Evolutionary conservation across 2,888 invertebrate genomes (phyloP), one percentile per base, ranked within the genome.

Genomic region (Rhorus exstirpatorius): DNA sequence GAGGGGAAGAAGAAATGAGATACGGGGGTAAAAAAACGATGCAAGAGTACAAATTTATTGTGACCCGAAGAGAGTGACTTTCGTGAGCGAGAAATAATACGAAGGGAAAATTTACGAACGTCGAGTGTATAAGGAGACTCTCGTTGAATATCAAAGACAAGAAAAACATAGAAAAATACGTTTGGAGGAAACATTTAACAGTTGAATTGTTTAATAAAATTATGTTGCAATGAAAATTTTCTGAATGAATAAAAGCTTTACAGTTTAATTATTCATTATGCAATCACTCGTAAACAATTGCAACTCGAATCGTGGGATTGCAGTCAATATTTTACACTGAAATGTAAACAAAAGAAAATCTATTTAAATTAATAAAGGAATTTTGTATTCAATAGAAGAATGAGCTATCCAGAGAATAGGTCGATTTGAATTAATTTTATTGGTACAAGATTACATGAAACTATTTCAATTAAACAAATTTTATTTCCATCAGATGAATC

Each of bases 41-140:
- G 31, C 35, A 17, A 41, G 55, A 58, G 65, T 51, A 72, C 41
- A 79, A 72, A 72, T 55, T 78, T 78, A 67, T 70, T 63, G 31
- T 41, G 60, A 60, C 38, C 60, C 19, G 38, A 17, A 41, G 14
- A 60, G 41, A 60, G 38, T 41, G 41, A 60, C 38, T 38, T 2
- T n/a, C 10, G 14, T 26, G 61, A 44, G 65, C 63, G 51, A 63
- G 49, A 44, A 63, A 44, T 63, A 24, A 58, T 53, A 14, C 6
- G 58, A 14, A 58, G 51, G 51, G 58, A n/a, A 49, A 58, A 65
- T 55, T 79, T 78, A 38, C 14, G 41, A 46, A 60, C 19, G 19
- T 21, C 51, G 26, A 55, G 44, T 3, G n/a, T n/a, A 53, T 17
- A 24, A 24, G 12, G 24, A 24, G 55, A 44, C 14, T 3, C 26